Base-by-base conservation (phyloP, 37 sponge, comb jelly and placozoan genomes). In the Axinella damicornis region DNA sequence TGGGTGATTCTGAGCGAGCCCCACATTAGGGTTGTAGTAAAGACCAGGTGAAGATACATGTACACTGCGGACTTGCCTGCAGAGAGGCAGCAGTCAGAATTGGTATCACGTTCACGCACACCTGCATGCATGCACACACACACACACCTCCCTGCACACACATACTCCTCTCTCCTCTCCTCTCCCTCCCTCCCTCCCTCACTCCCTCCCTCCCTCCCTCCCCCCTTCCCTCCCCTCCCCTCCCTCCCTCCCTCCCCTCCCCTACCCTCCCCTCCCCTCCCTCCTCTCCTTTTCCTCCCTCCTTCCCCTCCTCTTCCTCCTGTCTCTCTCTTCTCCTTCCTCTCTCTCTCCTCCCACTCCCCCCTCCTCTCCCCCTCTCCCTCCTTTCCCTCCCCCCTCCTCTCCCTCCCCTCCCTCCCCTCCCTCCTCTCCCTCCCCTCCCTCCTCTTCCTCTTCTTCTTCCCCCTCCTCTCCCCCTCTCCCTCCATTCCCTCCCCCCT, bases 311-410 rank as follows among this genome's bases (percentile, higher is more conserved):
- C 52, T 5, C 46, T 71, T 27, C 68, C 34, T 17, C 32, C 68
- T 14, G 5, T 13, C 57, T 28, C 82, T 54, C 71, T 55, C 71
- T 22, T 71, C 52, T 61, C 54, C 33, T 41, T 32, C 27, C 71
- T 65, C 35, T 40, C 33, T 13, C 30, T 39, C 13, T 55, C 53
- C 58, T 40, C 72, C 53, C 59, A 18, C 55, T 32, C 82, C 32
- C 82, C 72, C 37, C 27, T 38, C 55, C 69, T 30, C 65, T 76
- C 70, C 6, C 69, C 66, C 41, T 30, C 77, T 66, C 77, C 25
- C 56, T 54, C 55, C 37, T 34, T 73, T 66, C 20, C 75, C 38
- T 63, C 32, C 83, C 30, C 57, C 5, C 82, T 54, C 71, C 53
- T 57, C 33, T 36, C 32, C 70, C 52, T 36, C 27, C 57, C 11